Evolutionary conservation across 1,140 invertebrate species (phyloP).

Genomic region (Brachionus koreanus): DNA sequence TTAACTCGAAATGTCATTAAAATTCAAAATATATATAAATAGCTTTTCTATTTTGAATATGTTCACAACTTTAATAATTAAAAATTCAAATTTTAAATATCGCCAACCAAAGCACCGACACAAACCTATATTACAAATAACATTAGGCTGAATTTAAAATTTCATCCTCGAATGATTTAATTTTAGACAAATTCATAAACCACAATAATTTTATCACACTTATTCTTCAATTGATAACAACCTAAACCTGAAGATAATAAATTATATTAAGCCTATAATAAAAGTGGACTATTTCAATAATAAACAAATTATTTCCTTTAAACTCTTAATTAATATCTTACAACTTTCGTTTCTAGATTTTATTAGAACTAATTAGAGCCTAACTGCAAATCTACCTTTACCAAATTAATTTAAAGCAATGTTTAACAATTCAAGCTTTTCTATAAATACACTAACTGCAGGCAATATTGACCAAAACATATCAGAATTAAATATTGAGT

Average conservation of each 20-base stretch:
- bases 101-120: background rate
- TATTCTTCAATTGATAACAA: slow-evolving; percentile 4
- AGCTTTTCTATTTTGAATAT: background rate
- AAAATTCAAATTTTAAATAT: slow-evolving; percentile 27
- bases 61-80: background rate
- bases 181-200: background rate
- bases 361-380: slow-evolving; percentile 34
- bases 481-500: background rate
- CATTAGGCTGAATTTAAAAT: background rate
- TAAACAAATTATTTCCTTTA: slow-evolving; percentile 41
- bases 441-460: slow-evolving; percentile 1
- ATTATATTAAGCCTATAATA: background rate
- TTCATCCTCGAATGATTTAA: background rate
- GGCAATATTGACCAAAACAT: background rate
- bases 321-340: slow-evolving; percentile 24
- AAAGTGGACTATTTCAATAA: slow-evolving; percentile 27
- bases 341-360: background rate
- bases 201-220: background rate
- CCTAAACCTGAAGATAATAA: slow-evolving; percentile 1
- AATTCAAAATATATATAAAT: slow-evolving; percentile 35
- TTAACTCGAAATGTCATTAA: slow-evolving; percentile 36
- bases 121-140: background rate
- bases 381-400: background rate
- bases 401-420: background rate
- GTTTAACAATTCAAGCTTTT: background rate